These are phyloP conservation scores for Chloroceryle amazona DNA, from an alignment of 2,797 vertebrate species.

Conservation along the genomic window DNA sequence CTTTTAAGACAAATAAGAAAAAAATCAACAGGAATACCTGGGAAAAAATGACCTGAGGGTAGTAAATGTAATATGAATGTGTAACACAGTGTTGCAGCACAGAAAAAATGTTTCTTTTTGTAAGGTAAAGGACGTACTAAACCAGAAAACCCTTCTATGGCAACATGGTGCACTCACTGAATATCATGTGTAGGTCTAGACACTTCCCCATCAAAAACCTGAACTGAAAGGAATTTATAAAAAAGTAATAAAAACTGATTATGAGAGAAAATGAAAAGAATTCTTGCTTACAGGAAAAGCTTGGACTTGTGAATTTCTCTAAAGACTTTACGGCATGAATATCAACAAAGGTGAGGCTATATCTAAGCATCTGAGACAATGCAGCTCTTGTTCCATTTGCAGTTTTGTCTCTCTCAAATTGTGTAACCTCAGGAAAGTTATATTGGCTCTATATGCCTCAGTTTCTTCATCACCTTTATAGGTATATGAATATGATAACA, in stretches of 20 bases:
- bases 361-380: background rate
- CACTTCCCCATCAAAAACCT: background rate
- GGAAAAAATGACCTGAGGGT: background rate
- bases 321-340: background rate
- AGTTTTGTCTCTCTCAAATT: background rate
- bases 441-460: background rate
- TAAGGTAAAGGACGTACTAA: background rate
- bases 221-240: background rate
- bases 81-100: background rate
- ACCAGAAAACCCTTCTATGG: background rate
- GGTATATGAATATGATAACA: background rate
- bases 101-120: background rate
- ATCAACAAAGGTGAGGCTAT: background rate
- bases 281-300: background rate
- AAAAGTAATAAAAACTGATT: background rate
- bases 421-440: background rate
- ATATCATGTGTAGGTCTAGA: background rate
- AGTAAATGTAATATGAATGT: background rate
- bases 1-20: background rate
- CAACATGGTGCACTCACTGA: background rate
- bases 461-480: background rate
- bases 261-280: background rate
- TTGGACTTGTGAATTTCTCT: background rate
- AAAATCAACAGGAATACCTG: background rate
- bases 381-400: background rate